Base-by-base conservation (phyloP, 2,888 invertebrate species). In the Vanessa cardui region DNA sequence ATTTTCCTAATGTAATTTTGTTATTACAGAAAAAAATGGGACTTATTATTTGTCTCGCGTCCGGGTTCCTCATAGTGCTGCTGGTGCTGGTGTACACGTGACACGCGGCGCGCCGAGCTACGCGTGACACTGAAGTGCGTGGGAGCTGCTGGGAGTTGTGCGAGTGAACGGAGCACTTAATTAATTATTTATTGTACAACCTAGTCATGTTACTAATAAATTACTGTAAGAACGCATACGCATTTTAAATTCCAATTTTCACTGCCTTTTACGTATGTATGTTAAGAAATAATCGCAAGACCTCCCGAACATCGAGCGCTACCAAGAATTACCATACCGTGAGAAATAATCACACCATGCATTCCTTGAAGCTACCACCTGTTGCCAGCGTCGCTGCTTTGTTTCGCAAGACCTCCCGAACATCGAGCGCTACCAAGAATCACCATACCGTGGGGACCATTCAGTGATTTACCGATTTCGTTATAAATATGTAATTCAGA, bases 21-120 rank as follows among this genome's bases (percentile, higher is more conserved):
- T 64, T 18, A 18, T 69, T 69, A 2, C 87, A 92, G 92, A 92
- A 91, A 81, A 89, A 88, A 72, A 52, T 86, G 64, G 83, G 89
- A 18, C 77, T 92, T 12, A 78, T 89, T 45, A 76, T 91, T 54
- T 91, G 91, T 75, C 69, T 92, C 60, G 80, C 78, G 69, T 80
- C 78, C 31, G 92, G 91, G 15, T 81, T 84, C 76, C 77, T 85
- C 20, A 72, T 91, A 46, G 88, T 92, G 73, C 74, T 92, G 69
- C 77, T 90, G 39, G 89, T 92, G 73, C 82, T 92, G 7, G 74
- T 85, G 16, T 67, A 78, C 70, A 89, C 90, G 77, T 88, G 75
- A 54, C 15, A 0, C 9, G 15, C 6, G 8, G 21, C 33, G 20
- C n/a, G 39, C 3, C 31, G 20, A 39, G 44, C 5, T n/a, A 2